Evolutionary conservation across 2,797 vertebrate species (phyloP), one percentile per base, ranked within the genome.

Genomic region (Choloepus didactylus): DNA sequence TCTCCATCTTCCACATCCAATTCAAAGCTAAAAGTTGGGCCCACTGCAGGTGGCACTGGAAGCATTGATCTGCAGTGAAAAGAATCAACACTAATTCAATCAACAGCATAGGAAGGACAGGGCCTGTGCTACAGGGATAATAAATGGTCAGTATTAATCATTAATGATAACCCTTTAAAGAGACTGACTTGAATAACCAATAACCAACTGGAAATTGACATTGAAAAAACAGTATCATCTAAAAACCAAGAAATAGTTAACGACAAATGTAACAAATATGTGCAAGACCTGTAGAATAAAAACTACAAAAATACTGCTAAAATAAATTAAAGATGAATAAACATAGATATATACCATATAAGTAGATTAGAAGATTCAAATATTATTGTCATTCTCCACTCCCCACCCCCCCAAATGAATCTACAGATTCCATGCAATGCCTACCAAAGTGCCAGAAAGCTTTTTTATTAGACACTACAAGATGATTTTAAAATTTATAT

Each of bases 1-100:
- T 99, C 99, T 89, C 99, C 99, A 38, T 99, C 99, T 96, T 99
- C 99, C 91, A 99, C 99, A 95, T 99, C 99, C 98, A 99, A 98
- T 97, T 99, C 99, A 94, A 99, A 99, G 98, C 99, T 99, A 98
- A 99, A 99, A 95, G 99, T 98, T 89, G 99, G 99, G 95, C 99
- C 99, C 96, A 99, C 99, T 92, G 99, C 98, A 64, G 99, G 99
- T 98, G 99, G 99, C 95, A 99, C 99, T 93, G 99, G 99, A 97
- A 99, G 99, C 99, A 99, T 99, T 77, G 99, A 99, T 98, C 99
- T 99, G 96, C 6, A 95, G 51, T 69, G 59, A 83, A 96, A 93
- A 93, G 9, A 87, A 95, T 6, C 67, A 93, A 81, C 9, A 69
- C 1, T 23, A 86, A 21, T 15, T 91, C 29, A 91, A n/a, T 38